These are phyloP conservation scores for Crematogaster levior DNA, from an alignment of 2,888 invertebrate genomes.

Conservation along the genomic window DNA sequence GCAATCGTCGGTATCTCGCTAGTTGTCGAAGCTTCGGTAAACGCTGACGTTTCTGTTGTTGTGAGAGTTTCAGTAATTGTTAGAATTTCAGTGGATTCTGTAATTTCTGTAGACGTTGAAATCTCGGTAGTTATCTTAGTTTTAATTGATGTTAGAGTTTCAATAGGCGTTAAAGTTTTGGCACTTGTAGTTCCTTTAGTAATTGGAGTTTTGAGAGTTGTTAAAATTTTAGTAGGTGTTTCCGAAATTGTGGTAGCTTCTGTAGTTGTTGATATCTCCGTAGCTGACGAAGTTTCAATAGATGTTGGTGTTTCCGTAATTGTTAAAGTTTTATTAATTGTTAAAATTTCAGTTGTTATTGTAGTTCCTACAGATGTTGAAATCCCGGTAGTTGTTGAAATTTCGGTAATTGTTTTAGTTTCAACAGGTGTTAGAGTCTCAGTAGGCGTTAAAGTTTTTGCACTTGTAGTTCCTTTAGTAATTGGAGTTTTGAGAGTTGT, in stretches of 20 bases:
- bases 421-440: not conserved
- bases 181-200: not conserved
- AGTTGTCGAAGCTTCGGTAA: not conserved
- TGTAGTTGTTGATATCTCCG: not conserved
- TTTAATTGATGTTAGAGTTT: not conserved
- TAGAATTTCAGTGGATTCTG: slow-evolving; percentile 38
- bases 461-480: not conserved
- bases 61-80: not conserved
- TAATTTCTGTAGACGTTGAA: not conserved
- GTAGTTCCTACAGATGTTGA: not conserved
- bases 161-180: not conserved
- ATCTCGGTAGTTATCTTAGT: not conserved
- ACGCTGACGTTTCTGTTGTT: not conserved
- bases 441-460: not conserved
- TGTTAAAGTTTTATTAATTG: not conserved
- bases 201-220: not conserved
- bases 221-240: not conserved
- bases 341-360: slow-evolving; percentile 39
- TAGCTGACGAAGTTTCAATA: not conserved
- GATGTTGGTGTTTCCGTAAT: not conserved
- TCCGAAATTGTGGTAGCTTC: not conserved
- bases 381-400: not conserved
- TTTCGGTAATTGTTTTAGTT: not conserved
- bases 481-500: slow-evolving; percentile 3
- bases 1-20: not conserved